Conservation (phyloP, 2,888 invertebrate species). For the Stictocephala bisonia region DNA sequence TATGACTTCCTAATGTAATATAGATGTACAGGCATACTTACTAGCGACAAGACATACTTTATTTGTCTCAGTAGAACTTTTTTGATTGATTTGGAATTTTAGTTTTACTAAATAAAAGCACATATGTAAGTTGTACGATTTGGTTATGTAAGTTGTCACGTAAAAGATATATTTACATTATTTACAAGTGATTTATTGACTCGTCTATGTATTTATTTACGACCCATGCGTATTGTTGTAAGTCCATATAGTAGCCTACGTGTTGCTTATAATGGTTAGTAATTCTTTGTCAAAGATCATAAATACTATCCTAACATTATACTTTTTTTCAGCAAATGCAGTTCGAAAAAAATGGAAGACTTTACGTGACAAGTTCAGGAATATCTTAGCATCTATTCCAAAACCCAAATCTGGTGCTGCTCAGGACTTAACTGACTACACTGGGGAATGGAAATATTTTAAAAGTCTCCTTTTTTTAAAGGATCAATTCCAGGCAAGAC, state of each 20-base stretch:
- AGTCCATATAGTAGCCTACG: background rate
- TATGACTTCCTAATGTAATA: conserved; percentile 10
- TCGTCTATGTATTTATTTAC: background rate
- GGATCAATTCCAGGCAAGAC: conserved; percentile 27
- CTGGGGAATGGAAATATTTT: conserved; percentile 33
- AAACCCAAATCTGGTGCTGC: conserved; percentile 37
- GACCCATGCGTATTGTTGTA: background rate
- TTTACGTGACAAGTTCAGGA: conserved; percentile 32
- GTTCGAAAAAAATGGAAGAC: conserved; percentile 34
- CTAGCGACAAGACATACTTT: conserved; percentile 4
- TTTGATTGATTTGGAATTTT: conserved; percentile 1
- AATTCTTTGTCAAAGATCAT: too few relatives aligned
- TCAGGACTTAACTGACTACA: conserved; percentile 21
- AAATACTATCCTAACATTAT: conserved; percentile 8
- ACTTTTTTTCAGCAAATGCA: conserved; percentile 23
- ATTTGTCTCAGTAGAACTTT: conserved; percentile 6
- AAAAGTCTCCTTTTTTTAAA: conserved; percentile 37
- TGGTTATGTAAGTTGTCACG: conserved; percentile 4
- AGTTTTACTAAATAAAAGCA: conserved; percentile 1
- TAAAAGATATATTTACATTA: conserved; percentile 1
- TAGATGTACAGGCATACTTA: conserved; percentile 13
- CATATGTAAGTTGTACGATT: conserved; percentile 7
- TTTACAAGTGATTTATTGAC: background rate
- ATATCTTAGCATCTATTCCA: conserved; percentile 26
- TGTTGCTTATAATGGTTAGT: background rate